These are phyloP conservation scores for Gallinago stenura DNA, from an alignment of 2,797 vertebrate genomes.

Conservation along the genomic window DNA sequence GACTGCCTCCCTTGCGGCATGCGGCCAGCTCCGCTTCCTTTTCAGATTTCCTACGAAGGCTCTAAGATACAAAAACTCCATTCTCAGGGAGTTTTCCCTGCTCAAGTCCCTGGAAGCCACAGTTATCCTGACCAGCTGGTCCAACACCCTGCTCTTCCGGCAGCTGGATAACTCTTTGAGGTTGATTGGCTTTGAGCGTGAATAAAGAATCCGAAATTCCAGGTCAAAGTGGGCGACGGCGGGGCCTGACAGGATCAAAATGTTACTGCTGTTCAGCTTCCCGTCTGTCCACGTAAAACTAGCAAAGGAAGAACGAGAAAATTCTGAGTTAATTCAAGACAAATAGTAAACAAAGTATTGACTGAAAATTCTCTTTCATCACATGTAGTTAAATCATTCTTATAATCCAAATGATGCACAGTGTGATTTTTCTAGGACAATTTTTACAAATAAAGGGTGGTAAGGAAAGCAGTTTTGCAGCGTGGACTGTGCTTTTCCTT, in stretches of 20 bases:
- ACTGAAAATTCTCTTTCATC: background rate
- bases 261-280: conserved; percentile 91
- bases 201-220: conserved; percentile 90
- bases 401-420: background rate
- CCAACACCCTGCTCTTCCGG: conserved; percentile 68
- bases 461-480: background rate
- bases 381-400: background rate
- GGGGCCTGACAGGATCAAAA: conserved; percentile 89
- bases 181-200: conserved; percentile 84
- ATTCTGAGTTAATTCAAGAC: background rate
- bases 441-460: background rate
- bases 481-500: background rate
- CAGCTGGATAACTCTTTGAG: conserved; percentile 61
- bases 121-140: conserved; percentile 77
- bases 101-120: conserved; percentile 65
- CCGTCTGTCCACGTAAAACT: conserved; percentile 93
- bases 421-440: background rate
- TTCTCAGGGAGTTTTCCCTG: conserved; percentile 57
- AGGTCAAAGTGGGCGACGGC: conserved; percentile 88
- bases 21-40: conserved; percentile 21
- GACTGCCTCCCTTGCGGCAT: conserved; percentile 38
- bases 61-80: conserved; percentile 78
- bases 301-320: background rate
- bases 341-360: background rate
- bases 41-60: conserved; percentile 77